phyloP scores from a whole-genome alignment of 1,140 invertebrate genomes.

The Trypoxylus dichotomus region DNA sequence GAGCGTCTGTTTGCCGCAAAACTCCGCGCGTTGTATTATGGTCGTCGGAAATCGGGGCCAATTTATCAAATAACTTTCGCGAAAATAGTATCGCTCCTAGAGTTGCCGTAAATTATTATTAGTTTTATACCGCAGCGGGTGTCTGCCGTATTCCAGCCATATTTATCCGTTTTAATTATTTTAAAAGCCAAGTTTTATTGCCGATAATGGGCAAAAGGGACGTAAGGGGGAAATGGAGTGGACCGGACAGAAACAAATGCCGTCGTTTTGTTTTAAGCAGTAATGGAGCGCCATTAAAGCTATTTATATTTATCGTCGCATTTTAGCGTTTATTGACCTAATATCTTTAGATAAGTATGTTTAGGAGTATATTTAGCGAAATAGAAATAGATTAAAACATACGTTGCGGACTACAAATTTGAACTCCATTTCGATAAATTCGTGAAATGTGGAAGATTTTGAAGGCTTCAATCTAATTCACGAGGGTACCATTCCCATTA shows the following conservation, averaged over 20 bases:
- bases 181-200: constrained; percentile 24
- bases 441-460: too few relatives aligned
- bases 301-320: background rate
- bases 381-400: background rate
- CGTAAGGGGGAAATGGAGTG: background rate
- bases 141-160: background rate
- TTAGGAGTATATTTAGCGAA: background rate
- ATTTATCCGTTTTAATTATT: constrained; percentile 21
- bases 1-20: background rate
- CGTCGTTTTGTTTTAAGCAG: background rate
- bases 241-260: background rate
- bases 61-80: constrained; percentile 14
- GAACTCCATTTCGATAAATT: too few relatives aligned
- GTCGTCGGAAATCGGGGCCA: background rate
- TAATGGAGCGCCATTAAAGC: background rate
- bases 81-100: background rate
- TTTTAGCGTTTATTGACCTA: background rate
- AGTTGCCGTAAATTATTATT: constrained; percentile 12
- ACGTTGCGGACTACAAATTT: too few relatives aligned
- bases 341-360: background rate
- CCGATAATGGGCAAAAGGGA: background rate
- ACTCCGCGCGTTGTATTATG: background rate
- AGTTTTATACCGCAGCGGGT: background rate
- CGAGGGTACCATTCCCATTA: too few relatives aligned
- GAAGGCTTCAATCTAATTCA: too few relatives aligned